Conservation (phyloP, 1,140 invertebrate species). For the Drosophila tani region DNA sequence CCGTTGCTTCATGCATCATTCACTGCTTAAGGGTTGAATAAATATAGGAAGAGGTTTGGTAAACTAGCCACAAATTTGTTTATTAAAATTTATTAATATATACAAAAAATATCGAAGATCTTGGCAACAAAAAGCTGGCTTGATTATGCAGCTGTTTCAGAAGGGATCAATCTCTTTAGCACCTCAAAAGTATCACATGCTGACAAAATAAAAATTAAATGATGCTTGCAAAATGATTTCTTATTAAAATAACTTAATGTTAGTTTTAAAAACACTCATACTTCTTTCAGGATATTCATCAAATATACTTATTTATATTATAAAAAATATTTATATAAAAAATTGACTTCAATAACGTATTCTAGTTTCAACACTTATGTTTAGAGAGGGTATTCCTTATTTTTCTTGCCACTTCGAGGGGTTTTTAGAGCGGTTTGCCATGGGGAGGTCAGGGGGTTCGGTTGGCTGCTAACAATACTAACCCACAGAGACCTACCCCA, state of each 20-base stretch:
- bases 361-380: neutral
- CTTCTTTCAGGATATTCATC: neutral
- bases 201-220: too few species aligned
- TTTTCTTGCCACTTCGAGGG: neutral
- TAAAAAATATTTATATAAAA: neutral
- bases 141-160: neutral
- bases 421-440: neutral
- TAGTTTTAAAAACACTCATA: too few species aligned
- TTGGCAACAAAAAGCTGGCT: too few species aligned
- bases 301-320: neutral
- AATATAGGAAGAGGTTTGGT: neutral
- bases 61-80: neutral
- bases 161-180: too few species aligned
- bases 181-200: too few species aligned
- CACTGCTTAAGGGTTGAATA: neutral
- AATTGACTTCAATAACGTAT: too few species aligned
- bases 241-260: too few species aligned
- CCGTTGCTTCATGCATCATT: neutral
- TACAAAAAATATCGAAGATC: neutral
- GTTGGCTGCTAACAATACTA: conserved; percentile 63
- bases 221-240: too few species aligned
- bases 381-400: conserved; percentile 3
- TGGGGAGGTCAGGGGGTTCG: conserved; percentile 2
- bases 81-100: neutral
- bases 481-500: conserved; percentile 21